Percentiles rank a stretch among this genome's conserved stretches.
These are phyloP conservation scores for Pygoscelis adeliae DNA, from an alignment of 2,113 vertebrate species.

Conservation along the genomic window DNA sequence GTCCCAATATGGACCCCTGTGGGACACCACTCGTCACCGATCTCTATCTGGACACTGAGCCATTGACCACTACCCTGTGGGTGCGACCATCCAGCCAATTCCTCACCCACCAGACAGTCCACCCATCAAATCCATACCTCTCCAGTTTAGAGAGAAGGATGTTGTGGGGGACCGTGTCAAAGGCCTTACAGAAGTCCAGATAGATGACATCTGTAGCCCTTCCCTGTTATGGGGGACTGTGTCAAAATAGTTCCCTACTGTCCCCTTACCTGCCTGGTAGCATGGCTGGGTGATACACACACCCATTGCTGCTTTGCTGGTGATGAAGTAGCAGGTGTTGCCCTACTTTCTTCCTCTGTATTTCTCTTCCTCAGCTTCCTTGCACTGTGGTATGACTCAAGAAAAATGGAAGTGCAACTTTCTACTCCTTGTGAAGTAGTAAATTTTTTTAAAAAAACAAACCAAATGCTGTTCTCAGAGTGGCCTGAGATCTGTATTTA, in stretches of 20 bases:
- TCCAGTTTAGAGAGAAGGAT: no score
- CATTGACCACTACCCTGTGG: no score
- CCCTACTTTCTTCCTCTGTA: not conserved
- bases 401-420: not conserved
- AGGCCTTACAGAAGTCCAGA: no score
- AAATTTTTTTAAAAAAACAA: not conserved
- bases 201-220: no score
- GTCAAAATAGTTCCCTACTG: not conserved
- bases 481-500: not conserved
- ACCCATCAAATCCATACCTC: no score
- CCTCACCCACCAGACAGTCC: no score
- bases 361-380: not conserved
- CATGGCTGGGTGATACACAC: not conserved
- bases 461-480: not conserved
- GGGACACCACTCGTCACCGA: no score
- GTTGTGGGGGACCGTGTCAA: no score
- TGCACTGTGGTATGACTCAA: not conserved
- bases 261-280: not conserved
- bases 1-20: no score
- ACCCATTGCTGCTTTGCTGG: not conserved
- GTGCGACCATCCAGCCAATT: no score
- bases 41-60: no score
- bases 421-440: not conserved
- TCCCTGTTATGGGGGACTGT: no score
- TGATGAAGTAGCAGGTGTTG: not conserved